A percentile compares a stretch with the other conserved stretches of the same genome.
These are phyloP conservation scores for Acanthopagrus latus DNA, from an alignment of 2,797 vertebrate genomes.

Conservation along the genomic window DNA sequence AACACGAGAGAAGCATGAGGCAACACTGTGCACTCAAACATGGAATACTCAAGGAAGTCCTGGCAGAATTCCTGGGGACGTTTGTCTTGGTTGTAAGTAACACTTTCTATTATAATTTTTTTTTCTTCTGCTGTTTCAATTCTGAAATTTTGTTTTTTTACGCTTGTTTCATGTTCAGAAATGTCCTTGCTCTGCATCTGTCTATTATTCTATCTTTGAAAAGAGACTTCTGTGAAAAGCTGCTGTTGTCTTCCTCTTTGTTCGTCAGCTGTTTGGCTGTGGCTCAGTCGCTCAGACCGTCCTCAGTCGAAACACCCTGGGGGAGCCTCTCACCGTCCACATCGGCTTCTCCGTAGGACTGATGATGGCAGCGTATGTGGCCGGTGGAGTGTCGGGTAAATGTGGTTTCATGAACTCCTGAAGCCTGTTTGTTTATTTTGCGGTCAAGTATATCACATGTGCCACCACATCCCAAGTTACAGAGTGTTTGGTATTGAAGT, in stretches of 20 bases:
- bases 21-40: conserved; percentile 91
- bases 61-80: conserved; percentile 96
- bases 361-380: conserved; percentile 90
- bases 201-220: neutral
- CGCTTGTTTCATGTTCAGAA: neutral
- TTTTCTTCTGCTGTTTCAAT: neutral
- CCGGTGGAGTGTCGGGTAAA: conserved; percentile 95
- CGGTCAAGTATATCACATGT: neutral
- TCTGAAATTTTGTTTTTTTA: neutral
- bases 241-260: conserved; percentile 12
- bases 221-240: neutral
- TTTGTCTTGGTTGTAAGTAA: conserved; percentile 95
- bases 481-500: neutral
- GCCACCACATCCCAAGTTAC: neutral
- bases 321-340: conserved; percentile 87
- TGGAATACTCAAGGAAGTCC: conserved; percentile 90
- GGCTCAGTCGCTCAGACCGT: conserved; percentile 92
- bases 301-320: conserved; percentile 90
- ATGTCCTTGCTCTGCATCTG: neutral
- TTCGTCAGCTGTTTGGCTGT: conserved; percentile 91
- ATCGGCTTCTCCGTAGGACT: conserved; percentile 94
- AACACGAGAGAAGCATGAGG: conserved; percentile 85
- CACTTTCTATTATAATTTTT: neutral
- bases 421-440: neutral
- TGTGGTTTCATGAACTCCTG: neutral